phyloP scores from a whole-genome alignment of 2,113 vertebrate genomes.

The Trogon surrucura region DNA sequence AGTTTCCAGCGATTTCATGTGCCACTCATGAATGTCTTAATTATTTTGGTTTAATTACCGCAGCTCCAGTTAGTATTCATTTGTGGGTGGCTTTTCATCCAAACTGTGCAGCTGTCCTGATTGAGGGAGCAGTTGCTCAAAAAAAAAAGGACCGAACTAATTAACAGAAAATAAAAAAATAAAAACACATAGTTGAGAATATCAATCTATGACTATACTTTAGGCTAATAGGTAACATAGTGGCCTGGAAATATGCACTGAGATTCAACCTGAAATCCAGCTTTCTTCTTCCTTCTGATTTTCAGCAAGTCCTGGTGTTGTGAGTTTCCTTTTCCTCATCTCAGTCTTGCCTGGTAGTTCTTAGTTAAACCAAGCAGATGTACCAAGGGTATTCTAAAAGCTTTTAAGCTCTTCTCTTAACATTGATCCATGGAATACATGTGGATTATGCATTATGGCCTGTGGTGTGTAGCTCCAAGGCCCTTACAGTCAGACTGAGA shows the following conservation, averaged over 20 bases:
- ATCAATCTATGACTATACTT: background rate
- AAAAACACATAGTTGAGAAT: background rate
- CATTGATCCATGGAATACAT: background rate
- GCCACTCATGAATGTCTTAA: background rate
- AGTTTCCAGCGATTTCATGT: background rate
- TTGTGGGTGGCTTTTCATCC: background rate
- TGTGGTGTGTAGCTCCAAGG: background rate
- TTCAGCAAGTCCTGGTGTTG: background rate
- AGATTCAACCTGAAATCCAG: background rate
- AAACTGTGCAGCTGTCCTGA: background rate
- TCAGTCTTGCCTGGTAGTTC: background rate
- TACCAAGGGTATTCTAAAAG: background rate
- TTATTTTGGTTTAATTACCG: constrained; percentile 6
- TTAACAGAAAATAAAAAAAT: constrained; percentile 15
- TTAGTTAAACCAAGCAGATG: background rate
- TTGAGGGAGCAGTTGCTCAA: background rate
- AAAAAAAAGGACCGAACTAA: background rate
- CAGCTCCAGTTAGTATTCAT: background rate
- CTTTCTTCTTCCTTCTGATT: background rate
- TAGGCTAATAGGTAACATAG: background rate
- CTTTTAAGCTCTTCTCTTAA: background rate
- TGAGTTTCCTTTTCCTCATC: background rate
- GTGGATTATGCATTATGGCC: background rate
- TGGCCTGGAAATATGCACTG: background rate
- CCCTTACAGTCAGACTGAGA: background rate